A percentile compares a stretch with the other conserved stretches of the same genome.
These are phyloP conservation scores for Tetranychus cinnabarinus DNA, from an alignment of 1,140 invertebrate genomes.

Conservation along the genomic window DNA sequence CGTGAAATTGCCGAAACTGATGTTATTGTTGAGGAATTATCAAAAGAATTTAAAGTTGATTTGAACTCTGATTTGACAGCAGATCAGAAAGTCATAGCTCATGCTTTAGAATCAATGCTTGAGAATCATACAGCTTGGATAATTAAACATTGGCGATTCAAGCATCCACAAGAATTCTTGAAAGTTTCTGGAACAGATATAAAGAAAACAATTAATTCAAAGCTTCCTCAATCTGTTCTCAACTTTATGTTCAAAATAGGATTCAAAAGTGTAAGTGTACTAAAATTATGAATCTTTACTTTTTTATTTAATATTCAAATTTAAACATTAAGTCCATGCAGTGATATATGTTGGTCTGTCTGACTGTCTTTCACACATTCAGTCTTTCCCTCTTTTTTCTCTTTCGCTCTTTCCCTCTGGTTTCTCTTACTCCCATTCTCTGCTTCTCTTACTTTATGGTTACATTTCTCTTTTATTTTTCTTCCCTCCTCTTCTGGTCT, in stretches of 20 bases:
- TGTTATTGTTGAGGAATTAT: constrained; percentile 62
- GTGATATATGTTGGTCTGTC: no score
- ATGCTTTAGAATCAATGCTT: constrained; percentile 83
- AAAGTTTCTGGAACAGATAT: constrained; percentile 64
- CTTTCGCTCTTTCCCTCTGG: no score
- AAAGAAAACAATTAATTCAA: constrained; percentile 57
- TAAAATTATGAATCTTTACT: no score
- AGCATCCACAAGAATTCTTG: constrained; percentile 15
- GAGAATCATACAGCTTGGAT: constrained; percentile 71
- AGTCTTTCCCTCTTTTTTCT: no score
- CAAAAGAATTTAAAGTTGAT: constrained; percentile 45
- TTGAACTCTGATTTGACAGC: constrained; percentile 47
- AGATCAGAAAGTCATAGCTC: constrained; percentile 60
- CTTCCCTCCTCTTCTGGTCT: no score
- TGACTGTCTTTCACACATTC: no score
- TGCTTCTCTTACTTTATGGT: no score
- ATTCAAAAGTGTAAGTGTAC: constrained; percentile 12
- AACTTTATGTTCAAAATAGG: constrained; percentile 70
- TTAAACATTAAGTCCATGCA: no score
- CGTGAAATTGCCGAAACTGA: constrained; percentile 72
- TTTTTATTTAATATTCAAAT: no score
- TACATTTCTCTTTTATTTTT: no score
- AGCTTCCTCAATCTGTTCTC: constrained; percentile 60
- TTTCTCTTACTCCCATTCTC: no score
- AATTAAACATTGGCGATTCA: constrained; percentile 15